phyloP scores from a whole-genome alignment of 2,888 invertebrate genomes.

The Dryadula phaetusa region DNA sequence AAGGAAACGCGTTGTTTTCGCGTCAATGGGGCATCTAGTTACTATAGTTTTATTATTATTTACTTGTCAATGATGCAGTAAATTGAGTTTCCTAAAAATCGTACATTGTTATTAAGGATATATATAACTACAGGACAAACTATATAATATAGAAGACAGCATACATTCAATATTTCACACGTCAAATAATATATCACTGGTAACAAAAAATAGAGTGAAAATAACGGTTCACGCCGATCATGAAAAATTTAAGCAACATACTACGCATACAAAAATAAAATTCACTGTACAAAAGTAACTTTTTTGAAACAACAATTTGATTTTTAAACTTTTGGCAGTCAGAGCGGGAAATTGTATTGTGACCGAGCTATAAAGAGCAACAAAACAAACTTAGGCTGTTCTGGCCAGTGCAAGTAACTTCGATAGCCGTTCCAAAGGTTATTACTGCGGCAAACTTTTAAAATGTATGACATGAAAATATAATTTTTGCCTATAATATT shows the following conservation, averaged over 20 bases:
- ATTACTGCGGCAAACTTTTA: not conserved
- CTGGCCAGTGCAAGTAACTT: not conserved
- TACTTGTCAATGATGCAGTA: not conserved
- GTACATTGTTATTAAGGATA: not conserved
- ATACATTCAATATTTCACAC: too few species aligned
- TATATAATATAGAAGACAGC: too few species aligned
- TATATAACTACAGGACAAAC: not conserved
- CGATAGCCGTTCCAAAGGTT: not conserved
- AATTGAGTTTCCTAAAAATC: not conserved
- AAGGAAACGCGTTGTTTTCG: too few species aligned
- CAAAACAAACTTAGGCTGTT: not conserved
- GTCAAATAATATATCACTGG: not conserved
- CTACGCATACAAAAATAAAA: not conserved
- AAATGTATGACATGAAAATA: not conserved
- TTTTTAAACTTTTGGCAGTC: slow-evolving; percentile 1
- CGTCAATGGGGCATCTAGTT: too few species aligned
- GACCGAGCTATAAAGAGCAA: not conserved
- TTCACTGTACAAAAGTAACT: not conserved
- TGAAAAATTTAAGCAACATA: slow-evolving; percentile 1
- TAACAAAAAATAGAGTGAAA: not conserved
- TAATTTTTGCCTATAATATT: not conserved
- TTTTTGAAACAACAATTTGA: slow-evolving; percentile 5
- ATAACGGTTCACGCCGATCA: not conserved
- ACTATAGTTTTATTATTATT: too few species aligned
- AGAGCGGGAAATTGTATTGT: not conserved